Conservation (phyloP, 2,888 invertebrate genomes). For the Caenorhabditis sp. region DNA sequence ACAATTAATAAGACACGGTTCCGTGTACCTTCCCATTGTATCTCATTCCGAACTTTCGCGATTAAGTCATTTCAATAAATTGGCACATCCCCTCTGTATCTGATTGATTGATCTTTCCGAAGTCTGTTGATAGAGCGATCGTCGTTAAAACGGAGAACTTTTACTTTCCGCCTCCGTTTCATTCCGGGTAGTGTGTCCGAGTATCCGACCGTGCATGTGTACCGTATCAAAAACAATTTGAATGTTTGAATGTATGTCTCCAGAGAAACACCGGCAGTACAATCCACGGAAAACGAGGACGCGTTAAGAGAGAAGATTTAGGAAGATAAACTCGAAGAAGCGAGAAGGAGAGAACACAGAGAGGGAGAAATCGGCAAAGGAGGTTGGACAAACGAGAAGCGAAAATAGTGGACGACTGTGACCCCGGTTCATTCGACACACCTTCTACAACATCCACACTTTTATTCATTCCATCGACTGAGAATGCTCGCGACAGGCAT, state of each 20-base stretch:
- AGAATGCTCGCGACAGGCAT: constrained; percentile 67
- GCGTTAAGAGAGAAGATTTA: constrained; percentile 55
- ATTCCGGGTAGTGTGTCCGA: constrained; percentile 7
- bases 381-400: constrained; percentile 55
- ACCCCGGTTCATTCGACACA: constrained; percentile 66
- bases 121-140: constrained; percentile 6
- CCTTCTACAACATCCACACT: constrained; percentile 61
- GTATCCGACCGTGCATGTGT: constrained; percentile 47
- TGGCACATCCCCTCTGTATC: constrained; percentile 26
- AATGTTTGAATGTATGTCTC: constrained; percentile 35
- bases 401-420: constrained; percentile 54
- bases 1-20: constrained; percentile 59
- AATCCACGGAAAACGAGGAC: constrained; percentile 44
- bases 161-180: constrained; percentile 51
- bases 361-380: constrained; percentile 41
- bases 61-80: constrained; percentile 51
- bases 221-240: constrained; percentile 61
- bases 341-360: constrained; percentile 41
- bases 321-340: constrained; percentile 56
- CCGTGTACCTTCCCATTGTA: constrained; percentile 60
- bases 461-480: constrained; percentile 56
- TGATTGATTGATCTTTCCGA: constrained; percentile 17
- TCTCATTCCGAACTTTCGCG: constrained; percentile 55
- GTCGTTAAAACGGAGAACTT: constrained; percentile 5
- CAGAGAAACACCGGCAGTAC: constrained; percentile 37